Evolutionary conservation across 2,888 invertebrate genomes (phyloP).

Genomic region (Polylopha cassiicola): DNA sequence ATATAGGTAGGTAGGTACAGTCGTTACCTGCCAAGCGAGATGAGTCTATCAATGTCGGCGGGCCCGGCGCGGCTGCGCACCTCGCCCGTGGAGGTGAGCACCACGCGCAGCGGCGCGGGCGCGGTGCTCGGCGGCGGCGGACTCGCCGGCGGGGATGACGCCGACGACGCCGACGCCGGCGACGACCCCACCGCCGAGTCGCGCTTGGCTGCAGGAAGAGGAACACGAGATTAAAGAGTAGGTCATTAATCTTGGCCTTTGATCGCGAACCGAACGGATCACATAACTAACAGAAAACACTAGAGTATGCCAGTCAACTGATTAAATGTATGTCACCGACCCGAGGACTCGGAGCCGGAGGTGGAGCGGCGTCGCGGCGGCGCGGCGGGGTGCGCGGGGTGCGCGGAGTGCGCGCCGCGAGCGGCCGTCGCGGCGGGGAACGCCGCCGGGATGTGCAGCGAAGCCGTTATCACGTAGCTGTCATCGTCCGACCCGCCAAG

Average conservation of each 20-base stretch:
- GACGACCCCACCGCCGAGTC: conserved; percentile 82
- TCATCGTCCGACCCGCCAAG: conserved; percentile 79
- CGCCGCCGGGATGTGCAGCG: conserved; percentile 85
- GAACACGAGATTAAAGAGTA: no score
- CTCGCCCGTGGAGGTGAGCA: conserved; percentile 79
- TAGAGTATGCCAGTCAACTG: no score
- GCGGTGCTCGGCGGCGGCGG: conserved; percentile 26
- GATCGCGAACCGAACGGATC: no score
- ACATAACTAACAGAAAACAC: not conserved
- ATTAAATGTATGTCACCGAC: conserved; percentile 9
- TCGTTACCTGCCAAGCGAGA: conserved; percentile 50
- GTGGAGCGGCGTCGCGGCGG: conserved; percentile 58
- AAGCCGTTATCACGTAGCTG: conserved; percentile 85
- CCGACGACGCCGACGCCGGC: conserved; percentile 39
- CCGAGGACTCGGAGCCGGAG: conserved; percentile 55
- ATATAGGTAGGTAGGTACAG: no score
- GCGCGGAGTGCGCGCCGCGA: conserved; percentile 58
- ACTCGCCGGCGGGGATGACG: conserved; percentile 35
- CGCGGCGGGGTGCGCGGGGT: conserved; percentile 50
- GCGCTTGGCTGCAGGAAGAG: conserved; percentile 34
- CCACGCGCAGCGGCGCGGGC: conserved; percentile 61
- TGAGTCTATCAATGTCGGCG: conserved; percentile 55
- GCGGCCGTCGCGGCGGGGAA: conserved; percentile 67
- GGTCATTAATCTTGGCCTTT: no score
- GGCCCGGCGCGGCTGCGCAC: conserved; percentile 66